These are phyloP conservation scores for Leptodirus hochenwartii DNA, from an alignment of 2,888 invertebrate species.

Conservation along the genomic window DNA sequence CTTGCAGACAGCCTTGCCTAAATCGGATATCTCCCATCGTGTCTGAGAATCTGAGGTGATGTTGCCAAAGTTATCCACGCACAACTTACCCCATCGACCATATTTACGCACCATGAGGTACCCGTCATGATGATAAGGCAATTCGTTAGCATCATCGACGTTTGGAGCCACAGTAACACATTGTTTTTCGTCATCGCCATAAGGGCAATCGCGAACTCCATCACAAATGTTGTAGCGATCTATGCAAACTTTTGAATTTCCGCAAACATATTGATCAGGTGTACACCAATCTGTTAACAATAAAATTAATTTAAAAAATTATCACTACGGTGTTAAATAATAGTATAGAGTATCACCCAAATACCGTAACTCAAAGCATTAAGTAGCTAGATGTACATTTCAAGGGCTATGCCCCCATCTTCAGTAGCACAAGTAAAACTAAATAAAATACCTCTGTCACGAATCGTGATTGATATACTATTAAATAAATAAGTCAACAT, in stretches of 20 bases:
- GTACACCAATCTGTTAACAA: slow-evolving; percentile 61
- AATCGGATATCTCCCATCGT: slow-evolving; percentile 44
- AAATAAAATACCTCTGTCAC: too few species aligned
- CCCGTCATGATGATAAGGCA: slow-evolving; percentile 45
- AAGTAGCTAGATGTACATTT: too few species aligned
- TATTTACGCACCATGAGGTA: slow-evolving; percentile 42
- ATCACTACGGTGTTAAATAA: too few species aligned
- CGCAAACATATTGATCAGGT: slow-evolving; percentile 53
- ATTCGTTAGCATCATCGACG: slow-evolving; percentile 34
- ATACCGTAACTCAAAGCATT: too few species aligned
- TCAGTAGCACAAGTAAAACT: too few species aligned
- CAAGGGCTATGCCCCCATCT: too few species aligned
- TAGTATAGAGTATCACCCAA: too few species aligned
- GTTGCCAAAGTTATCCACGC: slow-evolving; percentile 46
- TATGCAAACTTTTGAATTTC: slow-evolving; percentile 51
- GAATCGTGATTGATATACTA: too few species aligned
- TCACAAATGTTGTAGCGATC: slow-evolving; percentile 48
- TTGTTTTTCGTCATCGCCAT: slow-evolving; percentile 57
- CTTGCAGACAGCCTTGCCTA: slow-evolving; percentile 57
- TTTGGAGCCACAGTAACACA: slow-evolving; percentile 47
- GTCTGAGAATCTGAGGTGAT: slow-evolving; percentile 37
- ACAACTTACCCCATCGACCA: slow-evolving; percentile 61
- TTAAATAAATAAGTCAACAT: too few species aligned
- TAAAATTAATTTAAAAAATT: too few species aligned
- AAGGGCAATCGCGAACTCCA: slow-evolving; percentile 49